Evolutionary conservation across 2,888 invertebrate species (phyloP), one percentile per base, ranked within the genome.

Genomic region (Theretra japonica): DNA sequence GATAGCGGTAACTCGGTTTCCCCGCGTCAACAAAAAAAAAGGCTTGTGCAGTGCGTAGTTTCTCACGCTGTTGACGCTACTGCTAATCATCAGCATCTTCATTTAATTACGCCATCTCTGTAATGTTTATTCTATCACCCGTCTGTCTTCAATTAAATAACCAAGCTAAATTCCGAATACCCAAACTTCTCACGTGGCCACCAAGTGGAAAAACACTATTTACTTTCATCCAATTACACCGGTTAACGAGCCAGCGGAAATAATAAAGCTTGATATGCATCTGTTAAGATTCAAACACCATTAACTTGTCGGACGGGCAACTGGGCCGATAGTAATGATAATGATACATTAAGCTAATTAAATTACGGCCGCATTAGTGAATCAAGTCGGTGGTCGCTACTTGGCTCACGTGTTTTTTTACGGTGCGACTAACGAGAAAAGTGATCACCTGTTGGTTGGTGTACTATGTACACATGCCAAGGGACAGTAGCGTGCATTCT

Each of bases 201-300:
- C 62, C 33, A 17, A 65, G 70, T 65, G 70, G 53, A 57, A 53
- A 65, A 57, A 30, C 28, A 72, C 58, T n/a, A 69, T 69, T 69
- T 69, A 72, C 69, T 72, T 50, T 60, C 50, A 53, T 23, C 72
- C 65, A 68, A 68, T 71, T 69, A 69, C 72, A 33, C 53, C 33
- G 30, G 33, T 53, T 76, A 75, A 80, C 72, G 75, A 74, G 77
- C 76, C 76, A 78, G 76, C 80, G 86, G 86, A 86, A 85, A 83
- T 79, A 81, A 85, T 85, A 84, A 86, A 86, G 77, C 77, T 79
- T 73, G 68, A 86, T 86, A 86, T 70, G 73, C 77, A 84, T 83
- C 83, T 79, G 78, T 76, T 78, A 72, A 72, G 72, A 76, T 76
- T 78, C 79, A 74, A 73, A 72, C 75, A 74, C 74, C 74, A 76